Evolutionary conservation across 2,797 vertebrate species (phyloP), one percentile per base, ranked within the genome.

Genomic region (Lates japonicus): DNA sequence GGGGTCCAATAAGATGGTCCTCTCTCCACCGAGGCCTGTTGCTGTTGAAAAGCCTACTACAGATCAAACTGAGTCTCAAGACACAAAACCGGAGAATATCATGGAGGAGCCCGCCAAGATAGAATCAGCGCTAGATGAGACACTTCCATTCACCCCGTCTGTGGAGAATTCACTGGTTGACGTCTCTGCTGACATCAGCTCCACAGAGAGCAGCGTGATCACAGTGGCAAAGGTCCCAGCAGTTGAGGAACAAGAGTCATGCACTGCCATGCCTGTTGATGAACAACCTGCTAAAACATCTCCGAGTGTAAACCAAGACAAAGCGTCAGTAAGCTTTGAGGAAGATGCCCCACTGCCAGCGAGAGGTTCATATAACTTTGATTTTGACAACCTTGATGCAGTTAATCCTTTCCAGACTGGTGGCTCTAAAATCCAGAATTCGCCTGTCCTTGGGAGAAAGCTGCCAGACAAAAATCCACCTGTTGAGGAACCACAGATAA

Each of bases 121-220:
- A 0, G 87, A 93, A 49, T 33, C 70, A 0, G 78, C 73, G 25
- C 83, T 95, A 8, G 95, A 96, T 5, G 95, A 96, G 63, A 96
- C 96, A 0, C 93, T 96, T 64, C 95, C 95, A 0, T 92, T 95
- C 70, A 85, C 29, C 4, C 72, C 58, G 0, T 95, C 94, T 4
- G 79, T 93, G 29, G 95, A 96, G 31, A 95, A 93, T 85, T 96
- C 95, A 0, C 72, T 95, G 22, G 86, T 61, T 7, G 90, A 96
- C 20, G 3, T 72, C 31, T 94, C 94, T 0, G 17, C 78, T 0
- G 44, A 93, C 54, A 65, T 94, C 29, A 77, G 88, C 69, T 95
- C 94, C 64, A 85, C 88, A 10, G 93, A 96, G 14, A 94, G 92
- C 84, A 95, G 94, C 0, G 93, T 96, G 64, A 87, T 96, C 64